Evolutionary conservation across 1,140 invertebrate species (phyloP).

Genomic region (Telenomus remus): DNA sequence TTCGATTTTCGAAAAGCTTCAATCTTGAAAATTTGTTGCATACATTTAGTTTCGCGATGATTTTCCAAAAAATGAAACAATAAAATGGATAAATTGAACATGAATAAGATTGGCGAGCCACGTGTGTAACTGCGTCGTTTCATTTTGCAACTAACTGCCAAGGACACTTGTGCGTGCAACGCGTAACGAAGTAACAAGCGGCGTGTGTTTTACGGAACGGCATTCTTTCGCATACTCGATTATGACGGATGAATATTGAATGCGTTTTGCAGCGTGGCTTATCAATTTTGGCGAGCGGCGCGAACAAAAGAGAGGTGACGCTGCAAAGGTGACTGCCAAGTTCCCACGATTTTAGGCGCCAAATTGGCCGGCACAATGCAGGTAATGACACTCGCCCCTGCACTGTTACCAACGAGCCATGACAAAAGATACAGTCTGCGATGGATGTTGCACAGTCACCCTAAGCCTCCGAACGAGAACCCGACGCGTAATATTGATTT

Average conservation of each 20-base stretch:
- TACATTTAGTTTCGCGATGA: no score
- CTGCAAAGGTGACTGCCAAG: constrained; percentile 2
- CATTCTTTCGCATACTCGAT: constrained; percentile 38
- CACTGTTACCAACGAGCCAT: constrained; percentile 21
- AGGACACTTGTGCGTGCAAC: constrained; percentile 39
- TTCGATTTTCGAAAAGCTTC: no score
- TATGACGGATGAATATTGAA: constrained; percentile 43
- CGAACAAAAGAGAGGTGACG: not conserved
- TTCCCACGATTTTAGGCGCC: constrained; percentile 34
- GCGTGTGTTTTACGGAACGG: constrained; percentile 53
- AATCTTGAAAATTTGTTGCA: no score
- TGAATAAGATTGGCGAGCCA: constrained; percentile 26
- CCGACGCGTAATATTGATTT: constrained; percentile 56
- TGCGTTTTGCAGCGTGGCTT: constrained; percentile 9
- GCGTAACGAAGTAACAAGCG: constrained; percentile 50
- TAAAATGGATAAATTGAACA: no score
- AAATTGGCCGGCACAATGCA: constrained; percentile 32
- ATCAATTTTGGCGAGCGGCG: constrained; percentile 3
- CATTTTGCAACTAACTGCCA: constrained; percentile 56
- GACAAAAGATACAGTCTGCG: constrained; percentile 49
- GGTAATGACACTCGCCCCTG: constrained; percentile 33
- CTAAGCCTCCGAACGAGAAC: constrained; percentile 46
- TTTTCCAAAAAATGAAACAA: no score
- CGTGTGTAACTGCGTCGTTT: constrained; percentile 48
- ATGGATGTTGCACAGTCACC: constrained; percentile 56